Conservation (phyloP, 1,140 invertebrate genomes). For the Phymorhynchus buccinoides region DNA sequence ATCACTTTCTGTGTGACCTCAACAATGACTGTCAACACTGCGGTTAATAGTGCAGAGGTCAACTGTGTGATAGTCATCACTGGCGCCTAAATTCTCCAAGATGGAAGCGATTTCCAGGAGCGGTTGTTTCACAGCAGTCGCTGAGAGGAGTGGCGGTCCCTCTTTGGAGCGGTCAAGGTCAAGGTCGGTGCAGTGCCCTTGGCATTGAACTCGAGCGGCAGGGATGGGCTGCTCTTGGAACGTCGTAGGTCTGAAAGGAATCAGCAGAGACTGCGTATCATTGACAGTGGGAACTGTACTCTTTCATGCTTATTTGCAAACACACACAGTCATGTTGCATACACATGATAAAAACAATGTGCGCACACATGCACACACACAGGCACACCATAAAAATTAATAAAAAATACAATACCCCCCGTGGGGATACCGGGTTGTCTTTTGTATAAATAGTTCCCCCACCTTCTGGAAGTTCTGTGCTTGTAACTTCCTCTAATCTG, state of each 20-base stretch:
- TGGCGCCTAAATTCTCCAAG: background rate
- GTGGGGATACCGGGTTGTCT: too few species aligned
- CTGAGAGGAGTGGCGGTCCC: background rate
- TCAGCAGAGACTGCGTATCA: background rate
- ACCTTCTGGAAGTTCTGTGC: too few species aligned
- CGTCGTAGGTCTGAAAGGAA: slow-evolving; percentile 58
- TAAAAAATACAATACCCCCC: too few species aligned
- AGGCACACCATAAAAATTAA: too few species aligned
- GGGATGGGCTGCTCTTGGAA: slow-evolving; percentile 62
- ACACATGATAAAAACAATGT: too few species aligned
- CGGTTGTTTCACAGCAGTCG: background rate
- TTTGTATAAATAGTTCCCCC: too few species aligned
- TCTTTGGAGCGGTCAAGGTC: background rate
- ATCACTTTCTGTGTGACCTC: too few species aligned
- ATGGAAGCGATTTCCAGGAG: background rate
- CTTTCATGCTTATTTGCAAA: too few species aligned
- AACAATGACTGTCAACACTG: background rate
- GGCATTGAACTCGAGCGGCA: slow-evolving; percentile 60
- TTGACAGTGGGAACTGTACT: too few species aligned
- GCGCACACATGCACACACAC: too few species aligned
- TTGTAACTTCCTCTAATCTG: too few species aligned
- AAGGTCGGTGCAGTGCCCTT: slow-evolving; percentile 26
- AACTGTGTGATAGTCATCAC: background rate
- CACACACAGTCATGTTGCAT: too few species aligned
- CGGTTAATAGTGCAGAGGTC: background rate